Conservation (phyloP, 1,140 invertebrate genomes). For the Lamellibrachia luymesi region DNA sequence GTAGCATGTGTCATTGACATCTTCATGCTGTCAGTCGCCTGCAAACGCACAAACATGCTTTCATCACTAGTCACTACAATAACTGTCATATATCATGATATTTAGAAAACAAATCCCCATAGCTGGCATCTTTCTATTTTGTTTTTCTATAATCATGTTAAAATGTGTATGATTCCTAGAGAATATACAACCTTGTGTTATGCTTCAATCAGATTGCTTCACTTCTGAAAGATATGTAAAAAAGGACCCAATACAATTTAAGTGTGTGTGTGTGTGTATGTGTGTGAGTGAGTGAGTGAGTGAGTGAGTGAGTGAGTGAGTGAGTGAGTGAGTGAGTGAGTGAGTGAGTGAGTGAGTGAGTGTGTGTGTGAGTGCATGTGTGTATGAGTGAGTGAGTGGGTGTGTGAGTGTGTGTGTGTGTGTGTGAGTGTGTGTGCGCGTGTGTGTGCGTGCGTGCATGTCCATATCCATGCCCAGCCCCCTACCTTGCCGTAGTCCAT, state of each 20-base stretch:
- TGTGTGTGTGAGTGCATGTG: too few species aligned
- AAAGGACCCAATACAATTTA: background rate
- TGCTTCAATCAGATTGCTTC: background rate
- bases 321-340: background rate
- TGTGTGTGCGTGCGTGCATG: too few species aligned
- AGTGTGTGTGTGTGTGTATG: too few species aligned
- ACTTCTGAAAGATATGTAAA: background rate
- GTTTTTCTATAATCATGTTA: too few species aligned
- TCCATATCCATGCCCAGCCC: too few species aligned
- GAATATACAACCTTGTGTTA: background rate
- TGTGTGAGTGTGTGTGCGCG: too few species aligned
- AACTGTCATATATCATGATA: too few species aligned
- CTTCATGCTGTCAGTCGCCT: conserved; percentile 40
- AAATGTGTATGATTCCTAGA: background rate
- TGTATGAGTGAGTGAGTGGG: too few species aligned
- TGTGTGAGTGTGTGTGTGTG: too few species aligned
- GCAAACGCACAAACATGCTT: background rate
- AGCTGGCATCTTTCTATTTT: too few species aligned
- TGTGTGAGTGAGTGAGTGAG: background rate
- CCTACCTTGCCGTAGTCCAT: conserved; percentile 24
- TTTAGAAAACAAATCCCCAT: too few species aligned
- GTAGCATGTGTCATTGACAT: conserved; percentile 41
- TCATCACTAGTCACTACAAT: background rate
- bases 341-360: background rate
- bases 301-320: background rate